phyloP scores from a whole-genome alignment of 2,888 invertebrate species.

The Meiosimyza platycephala region DNA sequence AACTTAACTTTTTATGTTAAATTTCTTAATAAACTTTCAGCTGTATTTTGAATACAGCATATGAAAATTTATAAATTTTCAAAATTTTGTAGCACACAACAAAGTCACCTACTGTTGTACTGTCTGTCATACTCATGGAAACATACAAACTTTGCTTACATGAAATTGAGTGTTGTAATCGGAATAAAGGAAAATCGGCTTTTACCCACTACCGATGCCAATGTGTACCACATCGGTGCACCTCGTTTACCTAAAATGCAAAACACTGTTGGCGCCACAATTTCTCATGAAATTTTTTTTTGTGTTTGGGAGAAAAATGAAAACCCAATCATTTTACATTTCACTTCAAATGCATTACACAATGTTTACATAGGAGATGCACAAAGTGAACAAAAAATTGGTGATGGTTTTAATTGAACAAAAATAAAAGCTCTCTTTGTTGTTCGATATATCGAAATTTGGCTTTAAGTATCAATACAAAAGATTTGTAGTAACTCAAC shows the following conservation, averaged over 20 bases:
- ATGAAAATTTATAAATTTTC: too few relatives aligned
- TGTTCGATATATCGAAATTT: too few relatives aligned
- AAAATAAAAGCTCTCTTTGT: too few relatives aligned
- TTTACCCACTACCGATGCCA: not conserved
- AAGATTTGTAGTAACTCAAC: too few relatives aligned
- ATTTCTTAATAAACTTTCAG: not conserved
- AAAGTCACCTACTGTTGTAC: not conserved
- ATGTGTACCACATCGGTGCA: slow-evolving; percentile 8
- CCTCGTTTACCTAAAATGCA: slow-evolving; percentile 1
- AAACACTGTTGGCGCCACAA: slow-evolving; percentile 27
- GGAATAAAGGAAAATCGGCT: slow-evolving; percentile 7
- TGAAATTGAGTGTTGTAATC: slow-evolving; percentile 29
- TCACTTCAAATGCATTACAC: slow-evolving; percentile 11
- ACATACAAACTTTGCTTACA: slow-evolving; percentile 2
- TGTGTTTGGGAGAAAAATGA: not conserved
- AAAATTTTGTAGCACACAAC: not conserved
- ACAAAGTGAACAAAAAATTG: not conserved
- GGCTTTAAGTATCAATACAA: too few relatives aligned
- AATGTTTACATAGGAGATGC: slow-evolving; percentile 13
- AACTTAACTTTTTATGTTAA: not conserved
- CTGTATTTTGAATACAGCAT: too few relatives aligned
- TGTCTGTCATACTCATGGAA: too few relatives aligned
- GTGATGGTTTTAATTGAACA: not conserved
- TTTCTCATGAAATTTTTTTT: not conserved
- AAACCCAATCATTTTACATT: slow-evolving; percentile 33